A percentile compares a stretch with the other conserved stretches of the same genome.
These are phyloP conservation scores for Pharmacophagus antenor DNA, from an alignment of 2,888 invertebrate species.

Conservation along the genomic window DNA sequence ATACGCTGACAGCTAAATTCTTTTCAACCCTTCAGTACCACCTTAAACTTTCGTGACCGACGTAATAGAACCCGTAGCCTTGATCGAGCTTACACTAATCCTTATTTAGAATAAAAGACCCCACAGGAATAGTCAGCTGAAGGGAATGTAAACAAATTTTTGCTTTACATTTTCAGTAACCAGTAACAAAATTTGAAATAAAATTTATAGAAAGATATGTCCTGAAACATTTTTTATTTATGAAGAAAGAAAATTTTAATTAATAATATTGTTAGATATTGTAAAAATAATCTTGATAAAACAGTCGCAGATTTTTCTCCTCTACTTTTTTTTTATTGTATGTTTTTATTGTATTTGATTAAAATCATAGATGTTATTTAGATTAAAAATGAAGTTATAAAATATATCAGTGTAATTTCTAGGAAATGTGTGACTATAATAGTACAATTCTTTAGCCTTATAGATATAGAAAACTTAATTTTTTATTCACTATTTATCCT, in stretches of 20 bases:
- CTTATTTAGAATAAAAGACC: conserved; percentile 37
- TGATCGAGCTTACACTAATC: conserved; percentile 56
- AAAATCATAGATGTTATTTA: not conserved
- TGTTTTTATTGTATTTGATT: conserved; percentile 32
- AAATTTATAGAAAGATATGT: not conserved
- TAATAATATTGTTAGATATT: not conserved
- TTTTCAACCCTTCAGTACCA: conserved; percentile 48
- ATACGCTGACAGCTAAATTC: conserved; percentile 70
- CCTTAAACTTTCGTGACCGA: conserved; percentile 45
- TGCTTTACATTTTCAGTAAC: conserved; percentile 7
- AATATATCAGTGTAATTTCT: conserved; percentile 30
- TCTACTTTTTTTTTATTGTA: conserved; percentile 63
- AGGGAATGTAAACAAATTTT: conserved; percentile 1
- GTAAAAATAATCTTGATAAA: not conserved
- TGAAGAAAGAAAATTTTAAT: not conserved
- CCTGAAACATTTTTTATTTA: not conserved
- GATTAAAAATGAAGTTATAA: conserved; percentile 19
- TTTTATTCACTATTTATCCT: conserved; percentile 11
- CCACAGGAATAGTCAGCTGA: conserved; percentile 16
- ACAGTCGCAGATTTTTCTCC: conserved; percentile 39
- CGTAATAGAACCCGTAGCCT: conserved; percentile 61
- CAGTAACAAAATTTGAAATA: not conserved
- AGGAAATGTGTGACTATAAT: conserved; percentile 48
- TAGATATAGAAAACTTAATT: conserved; percentile 52
- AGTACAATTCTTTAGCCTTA: conserved; percentile 74